Conservation (phyloP, 2,113 vertebrate species). For the Nesospiza acunhae region DNA sequence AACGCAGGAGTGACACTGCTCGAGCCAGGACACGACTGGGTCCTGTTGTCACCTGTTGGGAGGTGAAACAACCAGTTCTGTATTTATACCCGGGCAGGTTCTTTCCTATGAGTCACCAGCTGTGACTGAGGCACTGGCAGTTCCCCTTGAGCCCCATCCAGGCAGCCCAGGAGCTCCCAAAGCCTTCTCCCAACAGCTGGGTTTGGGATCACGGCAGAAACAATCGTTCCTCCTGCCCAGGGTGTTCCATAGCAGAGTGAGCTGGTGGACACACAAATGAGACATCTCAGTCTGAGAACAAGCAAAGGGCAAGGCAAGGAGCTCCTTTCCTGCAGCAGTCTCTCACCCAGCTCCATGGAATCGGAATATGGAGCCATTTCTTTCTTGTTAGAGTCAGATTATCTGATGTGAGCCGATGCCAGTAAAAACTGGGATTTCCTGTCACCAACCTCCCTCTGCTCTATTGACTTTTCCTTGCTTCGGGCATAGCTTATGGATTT, state of each 20-base stretch:
- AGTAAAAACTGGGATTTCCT: conserved; percentile 37
- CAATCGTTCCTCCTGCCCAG: background rate
- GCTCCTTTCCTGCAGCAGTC: background rate
- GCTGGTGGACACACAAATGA: background rate
- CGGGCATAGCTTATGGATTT: background rate
- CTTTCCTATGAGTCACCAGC: background rate
- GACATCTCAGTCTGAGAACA: background rate
- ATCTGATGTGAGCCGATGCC: background rate
- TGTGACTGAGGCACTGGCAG: background rate
- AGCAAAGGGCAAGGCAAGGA: background rate
- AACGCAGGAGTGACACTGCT: background rate
- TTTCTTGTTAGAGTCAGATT: background rate
- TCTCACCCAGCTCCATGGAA: background rate
- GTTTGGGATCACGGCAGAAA: background rate
- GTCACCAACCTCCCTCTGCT: background rate
- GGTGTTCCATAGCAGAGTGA: background rate
- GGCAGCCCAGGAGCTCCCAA: background rate
- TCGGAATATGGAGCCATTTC: background rate
- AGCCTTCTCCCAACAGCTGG: background rate
- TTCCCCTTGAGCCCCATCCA: background rate
- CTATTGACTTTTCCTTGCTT: background rate
- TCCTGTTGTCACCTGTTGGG: background rate
- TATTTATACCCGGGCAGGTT: background rate
- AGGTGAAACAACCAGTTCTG: background rate
- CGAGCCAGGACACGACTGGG: background rate